Percentiles rank a stretch among this genome's conserved stretches.
phyloP scores from a whole-genome alignment of 2,113 vertebrate species.

The Mirza zaza region DNA sequence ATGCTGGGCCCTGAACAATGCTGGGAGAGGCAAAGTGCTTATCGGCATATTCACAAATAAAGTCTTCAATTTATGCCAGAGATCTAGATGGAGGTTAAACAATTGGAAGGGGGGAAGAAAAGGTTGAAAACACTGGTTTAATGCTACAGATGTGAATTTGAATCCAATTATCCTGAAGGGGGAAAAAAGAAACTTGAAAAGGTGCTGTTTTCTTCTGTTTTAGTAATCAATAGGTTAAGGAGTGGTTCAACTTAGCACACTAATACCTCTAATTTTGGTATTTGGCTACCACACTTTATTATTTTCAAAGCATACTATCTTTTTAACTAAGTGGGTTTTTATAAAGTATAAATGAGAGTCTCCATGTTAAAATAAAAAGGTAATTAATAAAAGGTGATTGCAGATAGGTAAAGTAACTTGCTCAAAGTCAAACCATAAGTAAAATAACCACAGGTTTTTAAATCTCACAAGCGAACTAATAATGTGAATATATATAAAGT shows the following conservation, averaged over 20 bases:
- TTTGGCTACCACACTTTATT: constrained; percentile 76
- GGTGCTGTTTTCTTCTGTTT: constrained; percentile 85
- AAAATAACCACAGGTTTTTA: not conserved
- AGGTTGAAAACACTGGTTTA: constrained; percentile 87
- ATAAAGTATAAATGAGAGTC: constrained; percentile 50
- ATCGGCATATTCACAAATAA: constrained; percentile 89
- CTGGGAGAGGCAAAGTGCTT: constrained; percentile 88
- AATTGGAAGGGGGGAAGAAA: constrained; percentile 81
- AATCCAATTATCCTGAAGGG: constrained; percentile 85
- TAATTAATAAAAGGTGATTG: not conserved
- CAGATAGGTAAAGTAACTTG: not conserved
- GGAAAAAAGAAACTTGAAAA: constrained; percentile 73
- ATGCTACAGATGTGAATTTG: constrained; percentile 87
- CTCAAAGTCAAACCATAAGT: not conserved
- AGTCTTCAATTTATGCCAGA: constrained; percentile 85
- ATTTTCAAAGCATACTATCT: constrained; percentile 72
- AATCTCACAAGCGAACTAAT: constrained; percentile 19
- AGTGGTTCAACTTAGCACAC: constrained; percentile 82
- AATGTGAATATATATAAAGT: not conserved
- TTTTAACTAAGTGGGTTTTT: constrained; percentile 56
- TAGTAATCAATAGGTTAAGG: constrained; percentile 86
- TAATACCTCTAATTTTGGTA: constrained; percentile 86
- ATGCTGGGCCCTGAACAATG: constrained; percentile 87
- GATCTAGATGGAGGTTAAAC: constrained; percentile 87
- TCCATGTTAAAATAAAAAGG: constrained; percentile 48